Conservation (phyloP, 2,888 invertebrate species). For the Drosophila colorata region DNA sequence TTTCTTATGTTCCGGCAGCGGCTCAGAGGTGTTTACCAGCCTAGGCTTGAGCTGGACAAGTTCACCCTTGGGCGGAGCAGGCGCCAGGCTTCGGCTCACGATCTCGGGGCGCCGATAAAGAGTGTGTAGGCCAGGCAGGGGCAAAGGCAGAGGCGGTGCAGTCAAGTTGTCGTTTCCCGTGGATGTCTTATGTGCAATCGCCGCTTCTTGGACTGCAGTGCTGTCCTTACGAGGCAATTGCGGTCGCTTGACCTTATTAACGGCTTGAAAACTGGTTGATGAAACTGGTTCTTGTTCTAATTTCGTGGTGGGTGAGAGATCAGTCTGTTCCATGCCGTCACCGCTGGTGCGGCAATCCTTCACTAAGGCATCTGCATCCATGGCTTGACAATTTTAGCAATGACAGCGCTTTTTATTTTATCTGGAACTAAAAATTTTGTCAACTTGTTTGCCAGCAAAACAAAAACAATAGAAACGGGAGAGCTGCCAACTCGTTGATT, state of each 20-base stretch:
- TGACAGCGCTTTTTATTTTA: neutral
- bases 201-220: slow-evolving; percentile 62
- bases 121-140: slow-evolving; percentile 79
- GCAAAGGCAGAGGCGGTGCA: slow-evolving; percentile 44
- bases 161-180: neutral
- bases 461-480: slow-evolving; percentile 52
- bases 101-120: slow-evolving; percentile 78
- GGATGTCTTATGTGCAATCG: slow-evolving; percentile 55
- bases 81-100: slow-evolving; percentile 82
- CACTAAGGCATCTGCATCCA: slow-evolving; percentile 40
- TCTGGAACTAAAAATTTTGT: slow-evolving; percentile 12
- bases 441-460: slow-evolving; percentile 63
- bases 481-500: slow-evolving; percentile 39
- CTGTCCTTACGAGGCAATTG: slow-evolving; percentile 73
- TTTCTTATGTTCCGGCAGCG: slow-evolving; percentile 79
- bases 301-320: slow-evolving; percentile 67
- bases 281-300: slow-evolving; percentile 52
- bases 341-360: slow-evolving; percentile 88
- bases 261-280: slow-evolving; percentile 3
- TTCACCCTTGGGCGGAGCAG: slow-evolving; percentile 86
- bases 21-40: slow-evolving; percentile 85
- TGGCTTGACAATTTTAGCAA: slow-evolving; percentile 22
- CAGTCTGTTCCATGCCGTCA: slow-evolving; percentile 91
- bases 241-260: slow-evolving; percentile 45
- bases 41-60: slow-evolving; percentile 88